Percentiles rank a stretch among this genome's conserved stretches.
Conservation (phyloP, 2,797 vertebrate species). For the Xiphophorus birchmanni region DNA sequence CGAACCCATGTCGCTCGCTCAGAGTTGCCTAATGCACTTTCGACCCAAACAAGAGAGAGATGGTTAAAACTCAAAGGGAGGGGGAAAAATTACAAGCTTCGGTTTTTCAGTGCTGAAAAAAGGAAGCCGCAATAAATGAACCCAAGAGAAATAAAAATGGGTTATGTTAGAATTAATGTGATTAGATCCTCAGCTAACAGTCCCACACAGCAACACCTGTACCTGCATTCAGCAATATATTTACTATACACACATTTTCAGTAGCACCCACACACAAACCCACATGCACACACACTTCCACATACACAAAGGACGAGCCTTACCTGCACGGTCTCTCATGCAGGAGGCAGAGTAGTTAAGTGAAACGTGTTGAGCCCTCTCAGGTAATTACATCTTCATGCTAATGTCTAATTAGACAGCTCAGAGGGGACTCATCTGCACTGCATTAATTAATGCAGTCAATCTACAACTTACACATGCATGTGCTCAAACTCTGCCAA, state of each 20-base stretch:
- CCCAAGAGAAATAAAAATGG: slow-evolving; percentile 6
- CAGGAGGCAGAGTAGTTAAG: slow-evolving; percentile 75
- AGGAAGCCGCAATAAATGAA: slow-evolving; percentile 2
- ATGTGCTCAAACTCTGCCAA: slow-evolving; percentile 11
- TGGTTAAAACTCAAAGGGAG: slow-evolving; percentile 38
- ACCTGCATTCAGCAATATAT: slow-evolving; percentile 10
- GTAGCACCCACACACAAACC: not conserved
- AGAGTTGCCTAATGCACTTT: slow-evolving; percentile 81
- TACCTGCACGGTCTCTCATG: slow-evolving; percentile 64
- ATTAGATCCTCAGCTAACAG: slow-evolving; percentile 41
- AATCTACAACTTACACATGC: slow-evolving; percentile 73
- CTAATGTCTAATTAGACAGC: slow-evolving; percentile 93
- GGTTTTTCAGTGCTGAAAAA: slow-evolving; percentile 44
- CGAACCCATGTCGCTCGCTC: slow-evolving; percentile 73
- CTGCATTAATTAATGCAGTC: slow-evolving; percentile 88
- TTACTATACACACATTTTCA: not conserved
- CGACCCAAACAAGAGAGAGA: slow-evolving; percentile 68
- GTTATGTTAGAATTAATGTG: slow-evolving; percentile 62
- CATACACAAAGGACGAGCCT: slow-evolving; percentile 8
- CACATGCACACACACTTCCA: not conserved
- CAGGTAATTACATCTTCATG: slow-evolving; percentile 92
- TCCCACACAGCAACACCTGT: slow-evolving; percentile 7
- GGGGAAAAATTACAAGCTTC: slow-evolving; percentile 36
- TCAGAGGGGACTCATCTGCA: slow-evolving; percentile 88
- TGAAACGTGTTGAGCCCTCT: slow-evolving; percentile 79